Conservation (phyloP, 2,888 invertebrate genomes). For the Lingula anatina region DNA sequence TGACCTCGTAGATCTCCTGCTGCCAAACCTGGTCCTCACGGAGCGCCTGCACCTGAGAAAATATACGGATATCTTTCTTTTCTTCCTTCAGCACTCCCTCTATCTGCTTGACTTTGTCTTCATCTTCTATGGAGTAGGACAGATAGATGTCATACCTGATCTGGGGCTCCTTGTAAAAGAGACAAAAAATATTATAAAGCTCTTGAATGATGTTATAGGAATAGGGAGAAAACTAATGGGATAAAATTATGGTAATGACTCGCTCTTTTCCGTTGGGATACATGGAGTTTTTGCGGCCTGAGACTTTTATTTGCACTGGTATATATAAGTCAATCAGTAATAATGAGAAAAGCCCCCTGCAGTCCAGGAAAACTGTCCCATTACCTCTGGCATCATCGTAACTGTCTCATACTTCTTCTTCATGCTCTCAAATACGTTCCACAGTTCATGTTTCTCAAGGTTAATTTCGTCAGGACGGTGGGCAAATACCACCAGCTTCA, state of each 20-base stretch:
- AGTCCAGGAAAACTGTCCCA: too few species aligned
- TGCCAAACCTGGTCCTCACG: constrained; percentile 27
- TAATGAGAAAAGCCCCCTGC: too few species aligned
- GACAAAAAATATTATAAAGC: too few species aligned
- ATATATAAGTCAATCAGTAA: too few species aligned
- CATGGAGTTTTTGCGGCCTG: too few species aligned
- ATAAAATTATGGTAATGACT: too few species aligned
- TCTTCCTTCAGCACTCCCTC: constrained; percentile 12
- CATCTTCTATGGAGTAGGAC: constrained; percentile 20
- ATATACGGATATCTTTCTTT: constrained; percentile 18
- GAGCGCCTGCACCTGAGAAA: constrained; percentile 15
- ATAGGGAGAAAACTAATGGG: too few species aligned
- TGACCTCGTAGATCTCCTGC: constrained; percentile 24
- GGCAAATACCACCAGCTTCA: constrained; percentile 37
- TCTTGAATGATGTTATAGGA: too few species aligned
- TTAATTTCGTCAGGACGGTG: constrained; percentile 4
- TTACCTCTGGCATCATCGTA: neutral
- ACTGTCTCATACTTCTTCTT: constrained; percentile 12
- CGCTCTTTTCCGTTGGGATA: too few species aligned
- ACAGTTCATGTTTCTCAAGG: constrained; percentile 5
- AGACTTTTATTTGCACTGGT: too few species aligned
- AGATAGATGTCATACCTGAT: constrained; percentile 29
- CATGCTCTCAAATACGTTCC: constrained; percentile 9
- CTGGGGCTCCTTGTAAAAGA: neutral
- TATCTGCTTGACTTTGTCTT: constrained; percentile 15